Conservation (phyloP, 2,888 invertebrate genomes). For the Ormyrus pomaceus region DNA sequence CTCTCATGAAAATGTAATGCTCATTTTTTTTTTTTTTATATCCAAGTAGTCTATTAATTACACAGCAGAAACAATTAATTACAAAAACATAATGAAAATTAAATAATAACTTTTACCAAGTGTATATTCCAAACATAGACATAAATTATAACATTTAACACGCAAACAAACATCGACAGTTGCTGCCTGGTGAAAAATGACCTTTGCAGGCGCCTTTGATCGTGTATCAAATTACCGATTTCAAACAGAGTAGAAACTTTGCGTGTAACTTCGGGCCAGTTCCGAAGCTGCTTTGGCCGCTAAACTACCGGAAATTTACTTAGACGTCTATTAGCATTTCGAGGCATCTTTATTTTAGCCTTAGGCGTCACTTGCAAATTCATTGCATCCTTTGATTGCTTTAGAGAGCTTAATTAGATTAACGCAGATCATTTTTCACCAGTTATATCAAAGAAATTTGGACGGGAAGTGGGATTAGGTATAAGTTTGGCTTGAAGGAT, state of each 20-base stretch:
- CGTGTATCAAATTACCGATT: no score
- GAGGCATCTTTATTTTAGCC: conserved; percentile 1
- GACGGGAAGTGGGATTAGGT: neutral
- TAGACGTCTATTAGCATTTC: neutral
- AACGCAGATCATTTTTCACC: conserved; percentile 28
- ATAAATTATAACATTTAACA: conserved; percentile 41
- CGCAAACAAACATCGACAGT: conserved; percentile 39
- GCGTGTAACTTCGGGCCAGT: no score
- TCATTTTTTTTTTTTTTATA: neutral
- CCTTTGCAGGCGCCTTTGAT: neutral
- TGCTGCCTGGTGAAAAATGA: conserved; percentile 19
- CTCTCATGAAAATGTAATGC: conserved; percentile 53
- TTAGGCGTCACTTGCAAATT: neutral
- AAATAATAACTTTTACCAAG: conserved; percentile 7
- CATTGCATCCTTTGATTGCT: no score
- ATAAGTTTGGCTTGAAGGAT: no score
- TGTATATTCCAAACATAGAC: conserved; percentile 22
- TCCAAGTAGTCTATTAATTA: conserved; percentile 13
- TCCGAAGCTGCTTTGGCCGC: neutral
- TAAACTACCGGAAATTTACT: conserved; percentile 4
- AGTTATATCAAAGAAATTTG: conserved; percentile 18
- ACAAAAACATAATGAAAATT: conserved; percentile 17
- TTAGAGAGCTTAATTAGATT: no score
- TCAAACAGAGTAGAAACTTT: no score
- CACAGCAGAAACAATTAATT: conserved; percentile 9